Percentiles rank a stretch among this genome's conserved stretches.
phyloP scores from a whole-genome alignment of 2,888 invertebrate species.

The Labia minor region DNA sequence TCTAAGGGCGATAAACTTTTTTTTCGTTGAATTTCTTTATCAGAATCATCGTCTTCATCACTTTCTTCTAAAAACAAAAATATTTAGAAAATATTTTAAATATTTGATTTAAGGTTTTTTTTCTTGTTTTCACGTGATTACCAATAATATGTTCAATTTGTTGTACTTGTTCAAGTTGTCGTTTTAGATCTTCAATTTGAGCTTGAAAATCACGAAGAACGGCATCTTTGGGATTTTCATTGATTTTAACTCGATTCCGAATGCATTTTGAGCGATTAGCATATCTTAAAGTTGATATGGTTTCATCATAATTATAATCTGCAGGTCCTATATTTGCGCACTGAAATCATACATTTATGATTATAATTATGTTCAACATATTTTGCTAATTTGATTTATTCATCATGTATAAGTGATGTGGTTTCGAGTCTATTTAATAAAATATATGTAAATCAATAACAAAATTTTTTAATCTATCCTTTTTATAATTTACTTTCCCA shows the following conservation, averaged over 20 bases:
- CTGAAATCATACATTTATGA: conserved; percentile 39
- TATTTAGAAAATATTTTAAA: neutral
- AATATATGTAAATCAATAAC: neutral
- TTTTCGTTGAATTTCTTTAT: conserved; percentile 29
- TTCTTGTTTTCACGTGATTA: conserved; percentile 32
- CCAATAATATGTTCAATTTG: conserved; percentile 13
- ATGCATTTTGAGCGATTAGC: conserved; percentile 97
- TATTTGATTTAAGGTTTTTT: conserved; percentile 26
- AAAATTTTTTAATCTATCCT: too few relatives aligned
- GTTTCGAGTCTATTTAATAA: too few relatives aligned
- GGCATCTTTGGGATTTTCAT: conserved; percentile 96
- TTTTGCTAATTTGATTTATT: too few relatives aligned
- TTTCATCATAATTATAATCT: conserved; percentile 92
- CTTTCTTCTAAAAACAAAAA: conserved; percentile 14
- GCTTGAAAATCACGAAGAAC: conserved; percentile 89
- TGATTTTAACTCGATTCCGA: conserved; percentile 88
- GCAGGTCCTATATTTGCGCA: conserved; percentile 97
- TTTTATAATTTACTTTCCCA: too few relatives aligned
- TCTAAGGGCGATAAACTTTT: conserved; percentile 32
- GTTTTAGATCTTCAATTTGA: conserved; percentile 85
- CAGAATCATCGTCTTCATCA: conserved; percentile 16
- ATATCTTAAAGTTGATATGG: conserved; percentile 90
- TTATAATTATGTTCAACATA: neutral
- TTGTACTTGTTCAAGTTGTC: conserved; percentile 60
- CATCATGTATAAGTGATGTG: too few relatives aligned